phyloP scores from a whole-genome alignment of 2,113 vertebrate genomes.

The Eira barbara region DNA sequence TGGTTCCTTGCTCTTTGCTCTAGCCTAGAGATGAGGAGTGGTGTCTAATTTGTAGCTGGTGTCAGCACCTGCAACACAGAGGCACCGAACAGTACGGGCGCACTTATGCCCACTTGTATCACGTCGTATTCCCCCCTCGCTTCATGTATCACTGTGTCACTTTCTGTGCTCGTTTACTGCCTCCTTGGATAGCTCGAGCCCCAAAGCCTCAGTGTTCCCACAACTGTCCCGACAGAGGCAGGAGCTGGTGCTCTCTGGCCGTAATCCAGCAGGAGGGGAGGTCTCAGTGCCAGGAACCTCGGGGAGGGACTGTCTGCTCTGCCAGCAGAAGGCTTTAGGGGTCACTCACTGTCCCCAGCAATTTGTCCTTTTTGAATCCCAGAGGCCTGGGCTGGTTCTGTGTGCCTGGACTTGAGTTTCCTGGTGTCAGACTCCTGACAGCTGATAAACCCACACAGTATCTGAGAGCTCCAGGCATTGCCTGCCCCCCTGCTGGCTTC shows the following conservation, averaged over 20 bases:
- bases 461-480: neutral
- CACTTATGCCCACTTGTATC: rapidly evolving
- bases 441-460: neutral
- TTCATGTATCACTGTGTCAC: rapidly evolving
- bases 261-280: neutral
- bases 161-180: neutral
- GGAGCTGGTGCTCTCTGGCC: neutral
- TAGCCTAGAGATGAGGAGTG: no score
- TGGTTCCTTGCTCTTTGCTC: neutral
- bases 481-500: neutral
- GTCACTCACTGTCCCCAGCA: rapidly evolving
- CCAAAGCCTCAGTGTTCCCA: neutral
- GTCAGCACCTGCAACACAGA: rapidly evolving
- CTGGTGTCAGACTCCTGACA: neutral
- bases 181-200: neutral
- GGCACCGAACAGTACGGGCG: rapidly evolving
- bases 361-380: neutral
- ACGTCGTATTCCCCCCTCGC: neutral
- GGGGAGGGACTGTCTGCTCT: rapidly evolving
- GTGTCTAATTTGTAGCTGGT: neutral
- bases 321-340: neutral
- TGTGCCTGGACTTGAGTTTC: neutral
- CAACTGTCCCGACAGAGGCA: neutral
- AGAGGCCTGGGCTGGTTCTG: neutral
- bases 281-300: neutral